These are phyloP conservation scores for Microcebus tavaratra DNA, from an alignment of 2,113 vertebrate genomes.

Conservation along the genomic window DNA sequence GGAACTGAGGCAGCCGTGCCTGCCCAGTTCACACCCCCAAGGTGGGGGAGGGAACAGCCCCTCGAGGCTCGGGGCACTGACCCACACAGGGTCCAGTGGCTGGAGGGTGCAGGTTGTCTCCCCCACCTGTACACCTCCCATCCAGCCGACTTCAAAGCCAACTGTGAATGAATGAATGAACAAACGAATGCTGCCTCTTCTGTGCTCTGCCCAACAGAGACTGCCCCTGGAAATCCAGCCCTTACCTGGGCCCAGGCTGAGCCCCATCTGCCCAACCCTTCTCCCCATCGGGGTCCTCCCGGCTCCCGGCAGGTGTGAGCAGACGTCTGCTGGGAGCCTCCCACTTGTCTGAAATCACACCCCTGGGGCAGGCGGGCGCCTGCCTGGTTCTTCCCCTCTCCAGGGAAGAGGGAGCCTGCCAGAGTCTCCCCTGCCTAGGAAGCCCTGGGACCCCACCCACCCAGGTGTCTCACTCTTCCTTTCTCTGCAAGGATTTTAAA, in stretches of 20 bases:
- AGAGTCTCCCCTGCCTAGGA: background rate
- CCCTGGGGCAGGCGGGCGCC: background rate
- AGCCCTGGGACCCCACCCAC: background rate
- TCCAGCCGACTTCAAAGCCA: background rate
- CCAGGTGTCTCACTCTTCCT: background rate
- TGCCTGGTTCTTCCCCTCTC: background rate
- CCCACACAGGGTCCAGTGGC: background rate
- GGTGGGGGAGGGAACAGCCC: background rate
- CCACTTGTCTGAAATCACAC: background rate
- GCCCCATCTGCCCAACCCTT: background rate
- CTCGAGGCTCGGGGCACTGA: background rate
- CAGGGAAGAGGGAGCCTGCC: background rate
- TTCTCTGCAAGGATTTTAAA: background rate
- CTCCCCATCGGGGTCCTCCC: background rate
- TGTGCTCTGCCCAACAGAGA: background rate
- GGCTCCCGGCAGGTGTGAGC: background rate
- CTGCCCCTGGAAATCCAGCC: background rate
- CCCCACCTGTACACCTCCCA: background rate
- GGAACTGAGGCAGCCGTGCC: background rate
- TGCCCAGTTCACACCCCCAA: background rate
- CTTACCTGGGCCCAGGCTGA: background rate
- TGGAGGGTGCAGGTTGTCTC: background rate
- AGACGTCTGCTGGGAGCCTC: background rate
- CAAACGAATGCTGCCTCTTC: background rate
- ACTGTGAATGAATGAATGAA: background rate